phyloP scores from a whole-genome alignment of 2,797 vertebrate genomes.

The Syngnathus acus region DNA sequence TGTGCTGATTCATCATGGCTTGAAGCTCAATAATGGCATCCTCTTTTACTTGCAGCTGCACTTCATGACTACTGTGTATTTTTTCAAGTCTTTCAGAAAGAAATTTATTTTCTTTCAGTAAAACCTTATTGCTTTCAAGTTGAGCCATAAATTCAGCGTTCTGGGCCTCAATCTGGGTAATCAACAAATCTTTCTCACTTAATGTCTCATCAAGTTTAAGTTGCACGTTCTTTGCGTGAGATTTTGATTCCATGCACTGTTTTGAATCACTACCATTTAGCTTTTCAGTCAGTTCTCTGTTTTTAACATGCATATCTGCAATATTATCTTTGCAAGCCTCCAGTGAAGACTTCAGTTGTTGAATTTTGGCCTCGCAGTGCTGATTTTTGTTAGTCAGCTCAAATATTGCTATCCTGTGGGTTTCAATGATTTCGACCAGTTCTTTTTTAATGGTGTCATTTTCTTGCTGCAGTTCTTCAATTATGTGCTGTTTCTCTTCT shows the following conservation, averaged over 20 bases:
- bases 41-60: constrained; percentile 58
- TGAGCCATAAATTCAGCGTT: constrained; percentile 67
- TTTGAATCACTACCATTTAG: constrained; percentile 58
- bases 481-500: constrained; percentile 60
- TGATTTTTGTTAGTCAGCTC: constrained; percentile 59
- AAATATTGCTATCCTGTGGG: constrained; percentile 32
- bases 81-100: constrained; percentile 55
- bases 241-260: constrained; percentile 60
- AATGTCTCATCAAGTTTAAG: constrained; percentile 66
- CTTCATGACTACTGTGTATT: constrained; percentile 51
- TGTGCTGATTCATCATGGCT: constrained; percentile 51
- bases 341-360: constrained; percentile 54
- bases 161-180: constrained; percentile 61
- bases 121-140: constrained; percentile 50
- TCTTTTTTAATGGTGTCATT: constrained; percentile 58
- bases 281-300: constrained; percentile 50
- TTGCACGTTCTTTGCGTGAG: constrained; percentile 62
- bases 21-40: constrained; percentile 58
- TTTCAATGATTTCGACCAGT: constrained; percentile 45
- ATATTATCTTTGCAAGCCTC: constrained; percentile 60
- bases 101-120: constrained; percentile 60
- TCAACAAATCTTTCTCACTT: constrained; percentile 64
- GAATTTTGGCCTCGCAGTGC: constrained; percentile 60
- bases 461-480: constrained; percentile 67
- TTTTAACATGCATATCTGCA: constrained; percentile 62